Evolutionary conservation across 2,797 vertebrate species (phyloP).

Genomic region (Synaphobranchus kaupii): DNA sequence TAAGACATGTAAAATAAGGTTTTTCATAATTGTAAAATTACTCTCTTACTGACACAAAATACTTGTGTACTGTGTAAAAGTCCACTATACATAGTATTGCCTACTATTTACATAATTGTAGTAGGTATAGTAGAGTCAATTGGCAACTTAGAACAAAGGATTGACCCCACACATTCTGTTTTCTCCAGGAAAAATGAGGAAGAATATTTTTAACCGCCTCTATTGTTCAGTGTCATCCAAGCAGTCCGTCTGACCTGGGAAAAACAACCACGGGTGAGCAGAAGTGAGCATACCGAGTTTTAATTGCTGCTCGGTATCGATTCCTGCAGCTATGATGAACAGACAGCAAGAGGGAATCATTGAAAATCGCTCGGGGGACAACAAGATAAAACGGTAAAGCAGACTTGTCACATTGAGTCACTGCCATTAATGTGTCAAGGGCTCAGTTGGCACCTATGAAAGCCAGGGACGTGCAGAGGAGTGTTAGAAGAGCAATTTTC

Average conservation of each 20-base stretch:
- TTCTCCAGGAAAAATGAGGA: not conserved
- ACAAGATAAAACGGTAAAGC: not conserved
- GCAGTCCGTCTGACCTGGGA: slow-evolving; percentile 14
- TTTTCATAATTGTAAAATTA: not conserved
- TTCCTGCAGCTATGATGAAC: slow-evolving; percentile 78
- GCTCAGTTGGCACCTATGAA: not conserved
- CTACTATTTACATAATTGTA: no score
- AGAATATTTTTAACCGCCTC: not conserved
- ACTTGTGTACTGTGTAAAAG: no score
- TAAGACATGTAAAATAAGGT: not conserved
- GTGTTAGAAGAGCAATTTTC: no score
- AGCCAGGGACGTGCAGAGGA: not conserved
- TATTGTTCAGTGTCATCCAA: not conserved
- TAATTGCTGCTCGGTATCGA: slow-evolving; percentile 79
- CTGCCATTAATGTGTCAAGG: not conserved
- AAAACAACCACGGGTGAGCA: slow-evolving; percentile 50
- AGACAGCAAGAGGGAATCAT: slow-evolving; percentile 63
- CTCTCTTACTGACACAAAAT: not conserved
- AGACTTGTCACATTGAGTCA: not conserved
- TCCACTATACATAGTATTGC: no score
- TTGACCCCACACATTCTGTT: not conserved
- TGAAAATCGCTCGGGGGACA: slow-evolving; percentile 77
- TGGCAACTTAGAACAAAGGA: not conserved
- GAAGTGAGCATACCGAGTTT: slow-evolving; percentile 80
- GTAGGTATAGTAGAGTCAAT: not conserved